Evolutionary conservation across 2,113 vertebrate genomes (phyloP).

Genomic region (Sinocyclocheilus rhinocerous): DNA sequence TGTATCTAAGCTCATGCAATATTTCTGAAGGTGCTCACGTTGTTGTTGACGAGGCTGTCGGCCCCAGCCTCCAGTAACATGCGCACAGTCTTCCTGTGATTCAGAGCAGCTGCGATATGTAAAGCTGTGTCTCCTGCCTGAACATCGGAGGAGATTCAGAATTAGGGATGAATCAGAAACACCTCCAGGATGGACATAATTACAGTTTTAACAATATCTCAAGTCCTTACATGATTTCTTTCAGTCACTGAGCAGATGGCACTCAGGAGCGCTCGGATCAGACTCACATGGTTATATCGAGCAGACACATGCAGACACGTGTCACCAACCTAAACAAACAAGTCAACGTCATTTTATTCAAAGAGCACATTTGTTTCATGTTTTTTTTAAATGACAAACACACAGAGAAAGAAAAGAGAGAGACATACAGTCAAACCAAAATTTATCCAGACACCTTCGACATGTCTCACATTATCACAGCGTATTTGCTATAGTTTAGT

Average conservation of each 20-base stretch:
- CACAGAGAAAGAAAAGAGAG: too few species aligned
- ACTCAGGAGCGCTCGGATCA: conserved; percentile 90
- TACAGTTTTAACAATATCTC: background rate
- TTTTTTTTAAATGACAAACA: too few species aligned
- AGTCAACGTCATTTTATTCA: too few species aligned
- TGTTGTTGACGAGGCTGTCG: conserved; percentile 83
- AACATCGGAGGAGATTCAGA: background rate
- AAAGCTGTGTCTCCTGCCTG: conserved; percentile 92
- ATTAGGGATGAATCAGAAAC: background rate
- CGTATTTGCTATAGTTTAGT: too few species aligned
- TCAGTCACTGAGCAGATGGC: conserved; percentile 95
- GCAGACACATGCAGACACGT: conserved; percentile 92
- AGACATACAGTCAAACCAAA: too few species aligned
- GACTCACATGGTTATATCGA: conserved; percentile 92
- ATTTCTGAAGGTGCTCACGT: conserved; percentile 74
- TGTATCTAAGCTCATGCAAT: background rate
- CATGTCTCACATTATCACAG: too few species aligned
- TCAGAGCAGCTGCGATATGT: conserved; percentile 89
- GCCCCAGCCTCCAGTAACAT: conserved; percentile 91
- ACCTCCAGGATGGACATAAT: background rate
- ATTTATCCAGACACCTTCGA: too few species aligned
- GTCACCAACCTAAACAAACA: conserved; percentile 83
- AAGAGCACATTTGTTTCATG: background rate
- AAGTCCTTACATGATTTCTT: conserved; percentile 84
- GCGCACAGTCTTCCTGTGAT: conserved; percentile 92